Percentiles rank a stretch among this genome's conserved stretches.
Evolutionary conservation across 2,113 vertebrate species (phyloP).

Genomic region (Larimichthys polyactis): DNA sequence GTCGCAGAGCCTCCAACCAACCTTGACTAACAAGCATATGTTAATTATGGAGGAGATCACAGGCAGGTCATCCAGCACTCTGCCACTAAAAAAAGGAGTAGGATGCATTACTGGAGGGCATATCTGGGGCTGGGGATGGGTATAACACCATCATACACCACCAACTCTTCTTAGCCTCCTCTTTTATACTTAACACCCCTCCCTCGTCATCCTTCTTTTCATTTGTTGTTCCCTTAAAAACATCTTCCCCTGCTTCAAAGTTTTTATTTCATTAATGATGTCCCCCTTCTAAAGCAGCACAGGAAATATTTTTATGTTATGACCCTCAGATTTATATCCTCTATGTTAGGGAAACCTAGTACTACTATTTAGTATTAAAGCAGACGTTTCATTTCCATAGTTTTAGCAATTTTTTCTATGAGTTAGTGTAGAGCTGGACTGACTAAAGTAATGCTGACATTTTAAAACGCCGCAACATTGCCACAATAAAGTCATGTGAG

Average conservation of each 20-base stretch:
- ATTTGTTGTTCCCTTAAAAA: conserved; percentile 37
- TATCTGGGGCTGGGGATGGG: conserved; percentile 86
- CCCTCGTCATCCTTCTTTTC: conserved; percentile 20
- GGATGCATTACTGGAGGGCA: conserved; percentile 92
- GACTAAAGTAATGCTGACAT: neutral
- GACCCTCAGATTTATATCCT: neutral
- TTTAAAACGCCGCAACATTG: neutral
- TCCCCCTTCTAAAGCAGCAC: neutral
- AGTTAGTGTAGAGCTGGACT: neutral
- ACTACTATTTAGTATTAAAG: neutral
- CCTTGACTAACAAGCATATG: conserved; percentile 97
- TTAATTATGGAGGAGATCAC: conserved; percentile 97
- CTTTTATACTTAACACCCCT: neutral
- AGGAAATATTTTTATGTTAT: neutral
- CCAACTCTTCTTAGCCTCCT: conserved; percentile 18
- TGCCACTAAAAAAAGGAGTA: conserved; percentile 90
- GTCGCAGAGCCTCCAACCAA: conserved; percentile 90
- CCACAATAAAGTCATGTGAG: neutral
- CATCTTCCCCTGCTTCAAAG: neutral
- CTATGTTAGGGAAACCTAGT: neutral
- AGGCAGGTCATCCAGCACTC: conserved; percentile 94
- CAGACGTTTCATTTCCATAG: neutral
- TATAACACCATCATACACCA: conserved; percentile 54
- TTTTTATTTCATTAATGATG: conserved; percentile 42
- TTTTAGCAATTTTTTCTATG: neutral